Conservation (phyloP, 2,888 invertebrate genomes). For the Litoditis marina region DNA sequence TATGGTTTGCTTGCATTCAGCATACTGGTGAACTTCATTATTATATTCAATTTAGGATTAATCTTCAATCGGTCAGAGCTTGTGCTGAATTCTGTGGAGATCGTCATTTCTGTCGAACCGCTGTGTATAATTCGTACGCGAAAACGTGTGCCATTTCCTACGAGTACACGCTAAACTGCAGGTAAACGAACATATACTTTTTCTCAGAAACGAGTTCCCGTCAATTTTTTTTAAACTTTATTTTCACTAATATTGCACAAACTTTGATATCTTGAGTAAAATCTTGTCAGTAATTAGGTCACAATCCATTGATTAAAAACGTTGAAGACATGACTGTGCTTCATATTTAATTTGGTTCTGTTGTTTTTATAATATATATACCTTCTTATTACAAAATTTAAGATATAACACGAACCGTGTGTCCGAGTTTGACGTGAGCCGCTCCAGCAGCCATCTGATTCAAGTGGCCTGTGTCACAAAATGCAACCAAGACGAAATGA, state of each 20-base stretch:
- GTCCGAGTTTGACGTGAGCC: slow-evolving; percentile 5
- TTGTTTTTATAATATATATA: background rate
- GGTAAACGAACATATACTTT: no score
- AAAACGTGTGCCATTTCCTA: slow-evolving; percentile 56
- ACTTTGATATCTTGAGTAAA: no score
- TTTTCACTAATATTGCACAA: no score
- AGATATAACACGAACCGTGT: slow-evolving; percentile 15
- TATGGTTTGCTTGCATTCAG: no score
- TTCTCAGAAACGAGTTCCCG: no score
- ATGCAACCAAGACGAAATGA: slow-evolving; percentile 13
- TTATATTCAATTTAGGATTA: slow-evolving; percentile 41
- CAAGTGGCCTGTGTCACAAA: slow-evolving; percentile 19
- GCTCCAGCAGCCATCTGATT: slow-evolving; percentile 14
- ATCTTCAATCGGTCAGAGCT: slow-evolving; percentile 43
- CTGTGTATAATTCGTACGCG: slow-evolving; percentile 51
- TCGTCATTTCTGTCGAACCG: slow-evolving; percentile 57
- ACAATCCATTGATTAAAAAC: no score
- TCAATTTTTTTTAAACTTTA: no score
- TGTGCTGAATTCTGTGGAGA: slow-evolving; percentile 57
- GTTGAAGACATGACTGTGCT: no score
- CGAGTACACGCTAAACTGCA: slow-evolving; percentile 44
- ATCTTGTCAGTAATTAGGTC: no score
- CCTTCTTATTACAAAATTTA: no score
- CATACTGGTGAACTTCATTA: no score
- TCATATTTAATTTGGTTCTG: background rate